Percentiles rank a stretch among this genome's conserved stretches.
Conservation (phyloP, 2,113 vertebrate species). For the Chloropsis hardwickii region DNA sequence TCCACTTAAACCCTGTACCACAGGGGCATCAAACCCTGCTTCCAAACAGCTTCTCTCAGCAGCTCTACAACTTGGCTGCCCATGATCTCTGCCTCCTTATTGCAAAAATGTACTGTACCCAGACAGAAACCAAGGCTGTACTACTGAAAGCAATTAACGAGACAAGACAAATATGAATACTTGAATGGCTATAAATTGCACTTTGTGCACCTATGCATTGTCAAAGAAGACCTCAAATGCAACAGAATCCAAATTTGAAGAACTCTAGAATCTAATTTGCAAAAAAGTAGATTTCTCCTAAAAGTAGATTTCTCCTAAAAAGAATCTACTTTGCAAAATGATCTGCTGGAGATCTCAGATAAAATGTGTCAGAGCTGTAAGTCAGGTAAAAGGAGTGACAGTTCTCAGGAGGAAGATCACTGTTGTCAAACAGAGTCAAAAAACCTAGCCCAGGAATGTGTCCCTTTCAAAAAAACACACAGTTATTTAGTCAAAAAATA, state of each 20-base stretch:
- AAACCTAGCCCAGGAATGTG: background rate
- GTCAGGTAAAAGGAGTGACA: background rate
- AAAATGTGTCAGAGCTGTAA: background rate
- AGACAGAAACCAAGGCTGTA: background rate
- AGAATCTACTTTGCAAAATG: constrained; percentile 37
- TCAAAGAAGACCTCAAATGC: constrained; percentile 56
- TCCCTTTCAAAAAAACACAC: background rate
- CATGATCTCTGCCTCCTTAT: background rate
- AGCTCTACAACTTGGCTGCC: background rate
- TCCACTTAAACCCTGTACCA: background rate
- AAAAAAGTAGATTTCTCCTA: no score
- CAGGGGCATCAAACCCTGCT: background rate
- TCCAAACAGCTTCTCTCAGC: background rate
- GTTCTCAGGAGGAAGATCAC: background rate
- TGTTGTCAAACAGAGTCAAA: background rate
- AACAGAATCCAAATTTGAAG: constrained; percentile 56
- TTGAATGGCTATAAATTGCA: constrained; percentile 61
- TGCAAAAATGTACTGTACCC: background rate
- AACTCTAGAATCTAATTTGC: constrained; percentile 37
- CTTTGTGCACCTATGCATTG: constrained; percentile 30
- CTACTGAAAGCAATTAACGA: constrained; percentile 61
- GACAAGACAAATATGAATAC: constrained; percentile 67
- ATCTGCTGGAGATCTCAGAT: constrained; percentile 8
- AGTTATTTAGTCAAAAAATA: background rate
- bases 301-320: no score